A percentile compares a stretch with the other conserved stretches of the same genome.
Conservation (phyloP, 2,888 invertebrate species). For the Acleris sparsana region DNA sequence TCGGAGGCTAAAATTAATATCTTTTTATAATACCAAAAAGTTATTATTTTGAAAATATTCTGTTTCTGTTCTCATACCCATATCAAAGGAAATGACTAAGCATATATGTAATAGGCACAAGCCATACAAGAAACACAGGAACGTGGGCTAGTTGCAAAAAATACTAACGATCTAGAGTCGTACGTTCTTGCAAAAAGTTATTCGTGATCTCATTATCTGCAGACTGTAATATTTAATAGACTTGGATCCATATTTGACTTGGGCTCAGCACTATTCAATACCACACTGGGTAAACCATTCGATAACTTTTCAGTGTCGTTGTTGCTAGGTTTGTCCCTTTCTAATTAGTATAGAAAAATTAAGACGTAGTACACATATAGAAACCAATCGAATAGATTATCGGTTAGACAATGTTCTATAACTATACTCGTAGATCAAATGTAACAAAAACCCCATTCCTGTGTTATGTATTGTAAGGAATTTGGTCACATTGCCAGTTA, state of each 20-base stretch:
- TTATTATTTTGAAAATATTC: not conserved
- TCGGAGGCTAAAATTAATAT: not conserved
- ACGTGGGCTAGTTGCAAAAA: conserved; percentile 9
- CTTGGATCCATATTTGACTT: not conserved
- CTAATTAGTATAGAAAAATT: too few species aligned
- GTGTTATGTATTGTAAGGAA: too few species aligned
- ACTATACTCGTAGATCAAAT: too few species aligned
- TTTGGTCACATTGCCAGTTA: not conserved
- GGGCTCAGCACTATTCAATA: too few species aligned
- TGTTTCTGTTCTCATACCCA: not conserved
- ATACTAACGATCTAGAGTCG: conserved; percentile 13
- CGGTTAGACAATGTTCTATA: too few species aligned
- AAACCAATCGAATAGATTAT: too few species aligned
- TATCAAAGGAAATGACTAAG: conserved; percentile 13
- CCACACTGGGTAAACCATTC: too few species aligned
- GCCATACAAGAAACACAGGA: conserved; percentile 14
- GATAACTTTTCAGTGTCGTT: too few species aligned
- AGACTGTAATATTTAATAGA: conserved; percentile 8
- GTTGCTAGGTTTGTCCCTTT: too few species aligned
- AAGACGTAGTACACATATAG: too few species aligned
- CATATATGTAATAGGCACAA: not conserved
- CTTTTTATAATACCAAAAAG: too few species aligned
- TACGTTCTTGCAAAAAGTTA: conserved; percentile 9
- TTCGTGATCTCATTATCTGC: conserved; percentile 7
- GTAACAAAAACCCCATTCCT: too few species aligned